Evolutionary conservation across 2,113 vertebrate species (phyloP), one percentile per base, ranked within the genome.

Genomic region (Oriolus oriolus): DNA sequence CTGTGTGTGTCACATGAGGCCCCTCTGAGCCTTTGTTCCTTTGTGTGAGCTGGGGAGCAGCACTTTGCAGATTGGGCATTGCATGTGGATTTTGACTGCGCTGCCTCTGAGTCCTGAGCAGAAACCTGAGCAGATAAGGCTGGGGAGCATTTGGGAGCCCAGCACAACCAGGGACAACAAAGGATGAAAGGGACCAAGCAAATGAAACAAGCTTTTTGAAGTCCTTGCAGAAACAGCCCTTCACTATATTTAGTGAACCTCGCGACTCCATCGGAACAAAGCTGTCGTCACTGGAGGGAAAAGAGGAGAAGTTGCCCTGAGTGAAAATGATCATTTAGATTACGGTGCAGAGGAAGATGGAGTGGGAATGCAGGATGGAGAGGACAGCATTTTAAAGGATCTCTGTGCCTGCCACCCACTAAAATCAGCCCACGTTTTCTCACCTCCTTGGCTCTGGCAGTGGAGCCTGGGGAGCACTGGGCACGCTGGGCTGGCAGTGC

Each of bases 181-280:
- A 97, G 97, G 90, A 96, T 97, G 88, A 97, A 97, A 96, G 83
- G 63, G 54, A 49, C 21, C 78, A 96, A 97, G 96, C 65, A 94
- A 97, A 96, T 10, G 61, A 96, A 97, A 93, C 78, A 54, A 96
- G 95, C 69, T 94, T 95, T 98, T 97, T 96, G 97, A 98, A 97
- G 96, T 83, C 76, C 59, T 47, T 60, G 76, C 94, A 93, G 97
- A 95, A 91, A 60, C 77, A 97, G 95, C 91, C 96, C 91, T 92
- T 97, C 95, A 83, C 86, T 96, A 10, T 39, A 85, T 92, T 97
- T 97, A 92, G 90, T 93, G 95, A 97, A 94, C 91, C 86, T 96
- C 94, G 80, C 26, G 11, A 74, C 76, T 90, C 92, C 90, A n/a
- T 33, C 79, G 57, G 94, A 95, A 91, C 84, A 94, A 93, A 95